Evolutionary conservation across 2,113 vertebrate genomes (phyloP).

Genomic region (Macquaria australasica): DNA sequence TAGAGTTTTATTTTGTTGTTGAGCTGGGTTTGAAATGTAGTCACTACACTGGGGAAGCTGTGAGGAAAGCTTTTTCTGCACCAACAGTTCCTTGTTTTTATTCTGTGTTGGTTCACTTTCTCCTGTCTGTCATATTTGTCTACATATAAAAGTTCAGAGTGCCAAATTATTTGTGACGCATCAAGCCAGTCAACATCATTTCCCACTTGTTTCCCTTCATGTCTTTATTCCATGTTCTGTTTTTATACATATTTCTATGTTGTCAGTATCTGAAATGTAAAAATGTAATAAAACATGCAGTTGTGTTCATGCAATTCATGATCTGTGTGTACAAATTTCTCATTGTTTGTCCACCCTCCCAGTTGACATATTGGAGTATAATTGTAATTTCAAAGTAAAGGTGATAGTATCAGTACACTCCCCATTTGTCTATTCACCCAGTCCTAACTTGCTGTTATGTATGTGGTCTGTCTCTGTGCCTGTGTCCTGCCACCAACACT

Average conservation of each 20-base stretch:
- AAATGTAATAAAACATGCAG: slow-evolving; percentile 32
- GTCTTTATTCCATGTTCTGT: neutral
- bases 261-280: slow-evolving; percentile 5
- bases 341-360: slow-evolving; percentile 12
- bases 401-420: neutral
- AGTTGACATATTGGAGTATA: neutral
- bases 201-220: neutral
- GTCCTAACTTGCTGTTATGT: slow-evolving; percentile 48
- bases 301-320: slow-evolving; percentile 19
- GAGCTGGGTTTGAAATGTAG: neutral
- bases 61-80: neutral
- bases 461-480: slow-evolving; percentile 76
- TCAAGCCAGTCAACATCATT: slow-evolving; percentile 10
- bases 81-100: neutral
- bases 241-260: slow-evolving; percentile 30
- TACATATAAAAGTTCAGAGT: slow-evolving; percentile 5
- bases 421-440: slow-evolving; percentile 5
- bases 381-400: neutral
- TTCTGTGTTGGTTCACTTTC: neutral
- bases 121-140: neutral
- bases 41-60: neutral
- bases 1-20: neutral
- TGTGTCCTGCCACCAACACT: slow-evolving; percentile 72
- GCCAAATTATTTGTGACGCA: slow-evolving; percentile 11
- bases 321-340: slow-evolving; percentile 16